Conservation (phyloP, 2,888 invertebrate species). For the Gnatocerus cornutus region DNA sequence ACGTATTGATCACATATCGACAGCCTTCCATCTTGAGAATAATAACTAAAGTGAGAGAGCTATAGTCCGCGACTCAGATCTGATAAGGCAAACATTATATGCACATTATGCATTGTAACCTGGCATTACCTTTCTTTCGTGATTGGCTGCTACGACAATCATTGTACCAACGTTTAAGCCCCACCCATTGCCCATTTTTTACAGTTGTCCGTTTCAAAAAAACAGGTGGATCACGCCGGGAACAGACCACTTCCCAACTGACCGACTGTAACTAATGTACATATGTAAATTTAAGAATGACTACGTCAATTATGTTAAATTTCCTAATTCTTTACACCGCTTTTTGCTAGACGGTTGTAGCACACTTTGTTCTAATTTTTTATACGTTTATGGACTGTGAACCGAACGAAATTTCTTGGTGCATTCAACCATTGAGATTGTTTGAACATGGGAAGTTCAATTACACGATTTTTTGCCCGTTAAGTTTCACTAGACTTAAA, state of each 20-base stretch:
- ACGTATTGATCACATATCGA: constrained; percentile 69
- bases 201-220: constrained; percentile 62
- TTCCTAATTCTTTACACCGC: constrained; percentile 65
- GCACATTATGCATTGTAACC: constrained; percentile 71
- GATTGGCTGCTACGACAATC: constrained; percentile 71
- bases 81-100: constrained; percentile 67
- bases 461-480: constrained; percentile 47
- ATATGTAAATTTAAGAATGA: constrained; percentile 67
- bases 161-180: constrained; percentile 69
- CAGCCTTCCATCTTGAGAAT: constrained; percentile 70
- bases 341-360: constrained; percentile 52
- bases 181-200: constrained; percentile 68
- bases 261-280: constrained; percentile 67
- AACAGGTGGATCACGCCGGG: constrained; percentile 60
- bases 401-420: constrained; percentile 51
- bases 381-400: constrained; percentile 46
- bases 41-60: constrained; percentile 66
- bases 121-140: constrained; percentile 70
- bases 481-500: constrained; percentile 38
- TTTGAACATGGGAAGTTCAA: constrained; percentile 54
- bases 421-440: constrained; percentile 57
- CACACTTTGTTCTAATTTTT: constrained; percentile 55
- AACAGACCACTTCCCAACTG: constrained; percentile 54
- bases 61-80: constrained; percentile 61
- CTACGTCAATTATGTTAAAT: constrained; percentile 66